Conservation (phyloP, 2,888 invertebrate genomes). For the Calliphora vomitoria region DNA sequence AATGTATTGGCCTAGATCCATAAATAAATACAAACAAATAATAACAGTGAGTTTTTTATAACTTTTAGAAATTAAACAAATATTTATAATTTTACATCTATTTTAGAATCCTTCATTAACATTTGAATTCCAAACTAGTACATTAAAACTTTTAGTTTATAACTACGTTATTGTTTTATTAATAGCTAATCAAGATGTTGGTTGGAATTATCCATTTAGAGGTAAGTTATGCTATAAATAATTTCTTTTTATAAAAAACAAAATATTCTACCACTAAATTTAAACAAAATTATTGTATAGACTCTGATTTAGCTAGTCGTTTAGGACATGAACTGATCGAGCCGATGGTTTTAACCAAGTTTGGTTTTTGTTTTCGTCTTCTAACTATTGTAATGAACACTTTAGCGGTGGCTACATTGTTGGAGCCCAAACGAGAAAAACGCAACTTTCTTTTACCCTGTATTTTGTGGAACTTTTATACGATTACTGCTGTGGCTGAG, state of each 20-base stretch:
- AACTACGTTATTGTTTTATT: constrained; percentile 76
- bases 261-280: too few species aligned
- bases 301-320: constrained; percentile 74
- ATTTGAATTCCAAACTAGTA: constrained; percentile 75
- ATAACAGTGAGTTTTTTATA: constrained; percentile 55
- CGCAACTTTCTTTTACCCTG: constrained; percentile 75
- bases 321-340: constrained; percentile 75
- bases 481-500: constrained; percentile 74
- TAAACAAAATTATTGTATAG: constrained; percentile 63
- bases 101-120: constrained; percentile 62
- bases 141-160: constrained; percentile 76
- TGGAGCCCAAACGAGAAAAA: constrained; percentile 72
- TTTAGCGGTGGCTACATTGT: constrained; percentile 73
- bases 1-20: neutral
- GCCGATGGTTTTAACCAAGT: constrained; percentile 76
- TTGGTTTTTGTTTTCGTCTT: constrained; percentile 76
- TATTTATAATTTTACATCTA: neutral
- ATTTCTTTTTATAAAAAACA: neutral
- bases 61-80: neutral
- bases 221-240: constrained; percentile 56
- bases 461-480: constrained; percentile 78
- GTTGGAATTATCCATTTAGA: constrained; percentile 76
- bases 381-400: constrained; percentile 75
- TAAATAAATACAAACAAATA: constrained; percentile 62
- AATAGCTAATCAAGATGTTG: constrained; percentile 76